Conservation (phyloP, 2,888 invertebrate genomes). For the Furcula furcula region DNA sequence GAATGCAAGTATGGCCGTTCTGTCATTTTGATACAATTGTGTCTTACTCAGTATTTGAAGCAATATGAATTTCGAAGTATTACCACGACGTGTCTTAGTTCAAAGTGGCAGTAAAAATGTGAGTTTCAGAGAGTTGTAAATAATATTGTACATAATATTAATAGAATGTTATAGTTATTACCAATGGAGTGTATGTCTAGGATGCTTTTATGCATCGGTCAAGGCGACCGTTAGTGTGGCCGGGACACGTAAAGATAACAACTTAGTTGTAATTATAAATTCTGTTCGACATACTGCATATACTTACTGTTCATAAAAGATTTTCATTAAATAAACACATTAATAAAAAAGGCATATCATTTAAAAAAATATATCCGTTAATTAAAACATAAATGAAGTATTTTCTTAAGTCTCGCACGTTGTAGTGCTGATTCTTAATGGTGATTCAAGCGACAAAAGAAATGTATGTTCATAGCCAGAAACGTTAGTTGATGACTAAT, state of each 20-base stretch:
- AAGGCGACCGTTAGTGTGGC: slow-evolving; percentile 52
- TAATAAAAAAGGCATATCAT: slow-evolving; percentile 14
- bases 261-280: neutral
- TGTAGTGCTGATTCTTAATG: slow-evolving; percentile 4
- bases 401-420: slow-evolving; percentile 8
- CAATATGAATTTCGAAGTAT: slow-evolving; percentile 1
- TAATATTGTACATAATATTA: slow-evolving; percentile 59
- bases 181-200: slow-evolving; percentile 62
- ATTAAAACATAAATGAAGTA: slow-evolving; percentile 1
- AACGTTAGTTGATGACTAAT: slow-evolving; percentile 16
- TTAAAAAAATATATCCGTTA: neutral
- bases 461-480: slow-evolving; percentile 18
- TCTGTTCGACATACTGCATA: too few species aligned
- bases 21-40: slow-evolving; percentile 33
- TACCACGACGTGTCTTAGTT: slow-evolving; percentile 12
- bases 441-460: slow-evolving; percentile 14
- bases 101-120: slow-evolving; percentile 52
- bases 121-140: slow-evolving; percentile 58
- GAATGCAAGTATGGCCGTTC: slow-evolving; percentile 27
- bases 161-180: slow-evolving; percentile 49
- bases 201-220: slow-evolving; percentile 60
- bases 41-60: slow-evolving; percentile 18
- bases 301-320: too few species aligned
- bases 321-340: slow-evolving; percentile 26
- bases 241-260: slow-evolving; percentile 27